Conservation (phyloP, 2,888 invertebrate genomes). For the Synanthedon formicaeformis region DNA sequence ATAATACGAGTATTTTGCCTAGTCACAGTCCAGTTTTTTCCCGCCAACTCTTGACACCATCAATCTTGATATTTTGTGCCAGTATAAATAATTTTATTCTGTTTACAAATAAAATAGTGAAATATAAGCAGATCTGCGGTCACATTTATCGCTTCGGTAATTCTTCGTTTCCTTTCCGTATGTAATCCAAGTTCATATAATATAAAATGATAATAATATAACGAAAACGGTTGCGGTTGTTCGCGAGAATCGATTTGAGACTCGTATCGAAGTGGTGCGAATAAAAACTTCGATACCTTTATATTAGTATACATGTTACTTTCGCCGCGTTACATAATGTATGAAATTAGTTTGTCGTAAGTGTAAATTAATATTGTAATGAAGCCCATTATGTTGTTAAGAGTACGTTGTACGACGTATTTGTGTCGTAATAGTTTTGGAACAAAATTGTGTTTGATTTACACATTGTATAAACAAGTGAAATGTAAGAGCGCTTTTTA, state of each 20-base stretch:
- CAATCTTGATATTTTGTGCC: no score
- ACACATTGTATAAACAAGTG: no score
- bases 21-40: no score
- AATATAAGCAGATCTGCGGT: constrained; percentile 16
- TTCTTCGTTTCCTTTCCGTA: constrained; percentile 38
- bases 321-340: constrained; percentile 7
- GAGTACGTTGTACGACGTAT: no score
- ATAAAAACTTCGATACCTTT: constrained; percentile 36
- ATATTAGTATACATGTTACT: constrained; percentile 15
- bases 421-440: no score
- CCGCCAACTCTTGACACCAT: no score
- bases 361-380: background rate
- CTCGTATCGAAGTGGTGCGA: constrained; percentile 26
- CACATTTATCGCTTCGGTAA: constrained; percentile 13
- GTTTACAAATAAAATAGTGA: background rate
- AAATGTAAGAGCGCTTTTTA: no score
- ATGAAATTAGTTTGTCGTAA: constrained; percentile 5
- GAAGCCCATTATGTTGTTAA: background rate
- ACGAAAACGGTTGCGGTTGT: constrained; percentile 41
- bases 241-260: constrained; percentile 38
- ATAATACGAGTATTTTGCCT: no score
- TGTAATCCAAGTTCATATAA: constrained; percentile 38
- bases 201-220: constrained; percentile 23
- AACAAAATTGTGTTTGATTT: no score
- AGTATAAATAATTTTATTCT: background rate